Percentiles rank a stretch among this genome's conserved stretches.
Conservation (phyloP, 2,888 invertebrate species). For the Epirrita christyi region DNA sequence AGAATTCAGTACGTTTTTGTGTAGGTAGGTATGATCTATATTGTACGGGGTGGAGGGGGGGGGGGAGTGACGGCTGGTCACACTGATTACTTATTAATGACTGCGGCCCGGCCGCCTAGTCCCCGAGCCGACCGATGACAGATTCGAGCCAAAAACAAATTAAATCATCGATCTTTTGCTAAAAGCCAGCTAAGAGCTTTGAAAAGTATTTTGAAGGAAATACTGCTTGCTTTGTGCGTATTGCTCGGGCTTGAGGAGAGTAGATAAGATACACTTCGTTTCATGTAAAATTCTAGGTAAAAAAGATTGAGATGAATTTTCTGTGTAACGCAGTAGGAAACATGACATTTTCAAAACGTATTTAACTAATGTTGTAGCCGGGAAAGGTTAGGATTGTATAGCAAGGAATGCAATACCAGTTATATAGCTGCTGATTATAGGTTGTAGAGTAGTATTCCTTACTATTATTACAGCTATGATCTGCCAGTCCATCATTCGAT, state of each 20-base stretch:
- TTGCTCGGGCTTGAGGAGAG: constrained; percentile 1
- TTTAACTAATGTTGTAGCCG: constrained; percentile 2
- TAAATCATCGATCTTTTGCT: constrained; percentile 54
- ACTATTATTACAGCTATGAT: constrained; percentile 16
- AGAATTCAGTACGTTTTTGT: constrained; percentile 18
- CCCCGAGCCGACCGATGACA: constrained; percentile 59
- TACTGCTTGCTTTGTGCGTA: constrained; percentile 14
- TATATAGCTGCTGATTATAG: no score
- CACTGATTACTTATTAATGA: constrained; percentile 79
- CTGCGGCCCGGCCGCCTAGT: constrained; percentile 48
- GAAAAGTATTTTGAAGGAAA: constrained; percentile 7
- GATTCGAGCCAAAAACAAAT: constrained; percentile 60
- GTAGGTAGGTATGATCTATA: constrained; percentile 22
- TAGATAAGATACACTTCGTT: background rate
- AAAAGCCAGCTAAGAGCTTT: constrained; percentile 33
- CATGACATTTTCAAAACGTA: no score
- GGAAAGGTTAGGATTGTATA: background rate
- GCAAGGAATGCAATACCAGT: background rate
- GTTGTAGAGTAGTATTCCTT: constrained; percentile 2
- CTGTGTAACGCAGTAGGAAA: no score
- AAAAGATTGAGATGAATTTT: no score
- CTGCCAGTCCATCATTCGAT: constrained; percentile 15
- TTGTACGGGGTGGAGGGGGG: constrained; percentile 32
- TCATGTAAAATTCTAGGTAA: no score
- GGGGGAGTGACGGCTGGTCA: constrained; percentile 45